A percentile compares a stretch with the other conserved stretches of the same genome.
phyloP scores from a whole-genome alignment of 2,113 vertebrate species.

The Rhinogobius similis region DNA sequence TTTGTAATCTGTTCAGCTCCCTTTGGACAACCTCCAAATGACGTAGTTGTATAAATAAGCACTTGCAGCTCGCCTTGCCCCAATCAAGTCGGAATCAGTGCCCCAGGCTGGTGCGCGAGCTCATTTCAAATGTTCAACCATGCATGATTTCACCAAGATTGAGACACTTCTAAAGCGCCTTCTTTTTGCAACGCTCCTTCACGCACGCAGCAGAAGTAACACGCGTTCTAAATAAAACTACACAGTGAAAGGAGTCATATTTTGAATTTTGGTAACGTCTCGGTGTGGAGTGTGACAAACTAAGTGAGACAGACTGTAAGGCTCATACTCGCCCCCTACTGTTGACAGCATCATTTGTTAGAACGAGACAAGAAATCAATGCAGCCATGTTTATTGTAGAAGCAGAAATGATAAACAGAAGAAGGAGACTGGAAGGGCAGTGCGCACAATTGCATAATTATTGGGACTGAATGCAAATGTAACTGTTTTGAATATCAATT shows the following conservation, averaged over 20 bases:
- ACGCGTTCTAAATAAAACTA: conserved; percentile 44
- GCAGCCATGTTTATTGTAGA: conserved; percentile 32
- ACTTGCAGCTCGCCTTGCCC: conserved; percentile 92
- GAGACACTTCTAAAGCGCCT: conserved; percentile 83
- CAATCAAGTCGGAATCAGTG: conserved; percentile 93
- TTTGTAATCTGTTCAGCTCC: conserved; percentile 74
- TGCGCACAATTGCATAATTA: neutral
- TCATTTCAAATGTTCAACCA: conserved; percentile 98
- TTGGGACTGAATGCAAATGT: neutral
- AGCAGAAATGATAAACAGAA: conserved; percentile 10
- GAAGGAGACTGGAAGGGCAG: neutral
- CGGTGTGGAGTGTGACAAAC: conserved; percentile 27
- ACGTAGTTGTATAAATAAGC: conserved; percentile 90
- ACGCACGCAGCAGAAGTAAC: conserved; percentile 45
- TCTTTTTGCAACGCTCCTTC: conserved; percentile 39
- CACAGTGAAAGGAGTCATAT: conserved; percentile 39
- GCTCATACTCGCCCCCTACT: conserved; percentile 68
- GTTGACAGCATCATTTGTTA: conserved; percentile 37
- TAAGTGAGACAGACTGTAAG: conserved; percentile 3
- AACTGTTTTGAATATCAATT: neutral
- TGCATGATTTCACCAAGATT: conserved; percentile 92
- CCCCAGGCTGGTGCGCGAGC: conserved; percentile 89
- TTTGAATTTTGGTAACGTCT: conserved; percentile 31
- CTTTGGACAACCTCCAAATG: conserved; percentile 85
- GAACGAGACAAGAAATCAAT: conserved; percentile 26